Conservation (phyloP, 2,113 vertebrate species). For the Mustela nigripes region DNA sequence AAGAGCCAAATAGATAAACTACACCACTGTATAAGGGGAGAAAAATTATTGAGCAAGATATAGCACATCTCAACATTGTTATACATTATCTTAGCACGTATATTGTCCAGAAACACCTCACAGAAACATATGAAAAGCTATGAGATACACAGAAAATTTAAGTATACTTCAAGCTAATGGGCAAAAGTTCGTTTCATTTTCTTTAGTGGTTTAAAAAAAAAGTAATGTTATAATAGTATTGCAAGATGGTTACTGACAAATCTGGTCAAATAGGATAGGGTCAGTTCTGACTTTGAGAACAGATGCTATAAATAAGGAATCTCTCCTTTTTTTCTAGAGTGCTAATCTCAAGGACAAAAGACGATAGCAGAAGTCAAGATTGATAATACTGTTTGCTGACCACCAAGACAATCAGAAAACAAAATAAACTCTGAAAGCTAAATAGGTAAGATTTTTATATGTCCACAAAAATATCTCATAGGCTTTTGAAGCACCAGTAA, state of each 20-base stretch:
- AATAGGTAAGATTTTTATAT: constrained; percentile 20
- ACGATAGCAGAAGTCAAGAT: constrained; percentile 47
- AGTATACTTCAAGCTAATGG: constrained; percentile 46
- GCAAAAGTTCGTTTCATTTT: neutral
- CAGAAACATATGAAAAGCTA: constrained; percentile 29
- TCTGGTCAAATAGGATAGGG: constrained; percentile 55
- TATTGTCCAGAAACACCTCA: neutral
- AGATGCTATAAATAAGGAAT: constrained; percentile 70
- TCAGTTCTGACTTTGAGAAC: constrained; percentile 45
- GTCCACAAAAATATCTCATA: neutral
- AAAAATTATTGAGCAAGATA: constrained; percentile 60
- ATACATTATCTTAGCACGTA: neutral
- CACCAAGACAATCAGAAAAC: constrained; percentile 53
- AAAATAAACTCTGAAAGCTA: constrained; percentile 37
- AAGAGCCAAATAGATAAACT: constrained; percentile 13
- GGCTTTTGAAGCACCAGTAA: constrained; percentile 56
- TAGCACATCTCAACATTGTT: neutral
- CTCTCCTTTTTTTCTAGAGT: constrained; percentile 62
- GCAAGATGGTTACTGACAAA: constrained; percentile 57
- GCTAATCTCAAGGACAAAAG: constrained; percentile 71
- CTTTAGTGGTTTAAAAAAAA: neutral
- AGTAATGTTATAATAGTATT: constrained; percentile 30
- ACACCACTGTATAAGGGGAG: constrained; percentile 12
- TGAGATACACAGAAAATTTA: constrained; percentile 54
- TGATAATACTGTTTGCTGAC: constrained; percentile 69